These are phyloP conservation scores for Drosophila demipolita DNA, from an alignment of 2,888 invertebrate genomes.

Conservation along the genomic window DNA sequence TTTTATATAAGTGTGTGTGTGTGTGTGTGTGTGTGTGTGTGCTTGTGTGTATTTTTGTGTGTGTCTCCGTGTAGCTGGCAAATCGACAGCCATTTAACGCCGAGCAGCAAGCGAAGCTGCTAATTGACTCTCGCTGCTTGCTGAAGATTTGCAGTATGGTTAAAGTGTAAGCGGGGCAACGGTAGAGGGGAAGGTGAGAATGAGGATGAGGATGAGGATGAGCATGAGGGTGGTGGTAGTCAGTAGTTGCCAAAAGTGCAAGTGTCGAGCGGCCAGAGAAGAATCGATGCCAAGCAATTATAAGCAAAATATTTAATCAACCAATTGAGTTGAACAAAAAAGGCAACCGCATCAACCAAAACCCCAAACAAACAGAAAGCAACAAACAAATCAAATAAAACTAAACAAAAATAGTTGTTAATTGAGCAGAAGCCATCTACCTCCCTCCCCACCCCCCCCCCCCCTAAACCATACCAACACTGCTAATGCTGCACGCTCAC, in stretches of 20 bases:
- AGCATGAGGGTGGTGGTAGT: background rate
- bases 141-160: conserved; percentile 3
- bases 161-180: background rate
- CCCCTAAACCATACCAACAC: background rate
- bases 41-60: conserved; percentile 8
- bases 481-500: background rate
- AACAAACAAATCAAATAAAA: conserved; percentile 8
- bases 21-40: conserved; percentile 19
- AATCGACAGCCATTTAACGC: conserved; percentile 70
- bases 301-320: conserved; percentile 55
- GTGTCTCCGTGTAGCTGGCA: conserved; percentile 21
- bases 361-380: conserved; percentile 8
- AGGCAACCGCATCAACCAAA: conserved; percentile 20
- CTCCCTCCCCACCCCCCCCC: no score
- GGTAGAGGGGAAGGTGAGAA: background rate
- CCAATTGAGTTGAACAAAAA: conserved; percentile 15
- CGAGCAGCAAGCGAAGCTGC: conserved; percentile 61
- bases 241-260: conserved; percentile 54
- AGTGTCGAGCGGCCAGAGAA: conserved; percentile 30
- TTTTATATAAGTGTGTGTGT: conserved; percentile 24
- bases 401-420: conserved; percentile 23
- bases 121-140: conserved; percentile 63
- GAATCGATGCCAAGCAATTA: conserved; percentile 47
- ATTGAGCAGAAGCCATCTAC: conserved; percentile 14
- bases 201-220: no score